Evolutionary conservation across 2,113 vertebrate genomes (phyloP).

Genomic region (Arothron firmamentum): DNA sequence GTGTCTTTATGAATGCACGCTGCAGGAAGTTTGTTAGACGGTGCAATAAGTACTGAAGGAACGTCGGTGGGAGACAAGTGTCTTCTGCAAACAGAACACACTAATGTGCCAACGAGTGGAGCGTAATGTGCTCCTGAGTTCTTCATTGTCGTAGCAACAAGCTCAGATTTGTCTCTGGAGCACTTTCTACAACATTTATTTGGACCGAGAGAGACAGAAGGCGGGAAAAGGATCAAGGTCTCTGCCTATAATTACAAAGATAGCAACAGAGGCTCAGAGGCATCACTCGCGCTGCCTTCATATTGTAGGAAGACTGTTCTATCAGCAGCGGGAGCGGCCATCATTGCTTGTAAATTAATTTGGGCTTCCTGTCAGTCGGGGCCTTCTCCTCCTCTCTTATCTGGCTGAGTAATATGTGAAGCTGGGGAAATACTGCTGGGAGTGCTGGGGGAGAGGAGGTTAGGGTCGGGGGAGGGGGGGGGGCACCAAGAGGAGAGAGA

Average conservation of each 20-base stretch:
- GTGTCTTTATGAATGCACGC: constrained; percentile 51
- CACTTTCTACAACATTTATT: constrained; percentile 41
- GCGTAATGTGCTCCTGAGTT: constrained; percentile 34
- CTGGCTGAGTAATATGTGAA: constrained; percentile 63
- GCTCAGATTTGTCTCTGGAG: constrained; percentile 25
- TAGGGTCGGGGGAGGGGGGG: not conserved
- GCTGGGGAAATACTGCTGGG: constrained; percentile 64
- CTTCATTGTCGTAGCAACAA: constrained; percentile 34
- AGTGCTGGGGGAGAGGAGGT: constrained; percentile 37
- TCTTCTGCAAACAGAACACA: not conserved
- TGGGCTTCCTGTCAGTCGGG: constrained; percentile 67
- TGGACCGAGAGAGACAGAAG: constrained; percentile 30
- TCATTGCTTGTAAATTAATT: constrained; percentile 75
- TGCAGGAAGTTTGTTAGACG: constrained; percentile 57
- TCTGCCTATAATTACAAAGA: constrained; percentile 70
- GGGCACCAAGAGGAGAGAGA: constrained; percentile 41
- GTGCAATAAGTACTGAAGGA: constrained; percentile 38
- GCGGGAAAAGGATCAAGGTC: constrained; percentile 52
- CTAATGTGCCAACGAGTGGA: constrained; percentile 19
- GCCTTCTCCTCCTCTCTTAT: constrained; percentile 62
- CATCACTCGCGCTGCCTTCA: constrained; percentile 59
- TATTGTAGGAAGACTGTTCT: constrained; percentile 72
- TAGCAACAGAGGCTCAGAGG: constrained; percentile 58
- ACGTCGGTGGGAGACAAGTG: constrained; percentile 36
- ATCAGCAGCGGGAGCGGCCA: constrained; percentile 58